Conservation (phyloP, 2,888 invertebrate genomes). For the Coremacera marginata region DNA sequence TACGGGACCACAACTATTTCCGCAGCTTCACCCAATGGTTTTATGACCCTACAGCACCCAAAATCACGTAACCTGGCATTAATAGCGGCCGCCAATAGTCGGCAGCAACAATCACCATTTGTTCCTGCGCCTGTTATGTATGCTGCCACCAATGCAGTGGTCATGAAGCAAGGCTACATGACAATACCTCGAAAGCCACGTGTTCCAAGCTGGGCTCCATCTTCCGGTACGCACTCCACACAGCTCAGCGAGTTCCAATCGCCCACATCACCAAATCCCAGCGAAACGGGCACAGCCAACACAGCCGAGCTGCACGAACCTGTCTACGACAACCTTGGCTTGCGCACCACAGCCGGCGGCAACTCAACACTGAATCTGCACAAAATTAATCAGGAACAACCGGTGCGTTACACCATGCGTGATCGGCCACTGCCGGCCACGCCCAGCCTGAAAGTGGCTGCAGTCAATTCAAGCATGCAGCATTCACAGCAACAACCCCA, state of each 20-base stretch:
- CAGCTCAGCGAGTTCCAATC: conserved; percentile 52
- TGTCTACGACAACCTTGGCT: conserved; percentile 87
- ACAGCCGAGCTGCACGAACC: conserved; percentile 77
- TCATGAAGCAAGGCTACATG: conserved; percentile 82
- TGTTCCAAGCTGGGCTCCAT: conserved; percentile 85
- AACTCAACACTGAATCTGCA: conserved; percentile 84
- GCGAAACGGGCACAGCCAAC: conserved; percentile 67
- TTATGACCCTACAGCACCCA: conserved; percentile 86
- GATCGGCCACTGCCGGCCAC: conserved; percentile 77
- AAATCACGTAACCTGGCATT: conserved; percentile 68
- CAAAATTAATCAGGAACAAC: conserved; percentile 70
- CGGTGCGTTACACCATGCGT: conserved; percentile 73
- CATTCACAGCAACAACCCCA: conserved; percentile 63
- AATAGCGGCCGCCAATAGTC: conserved; percentile 63
- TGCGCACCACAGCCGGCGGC: conserved; percentile 88
- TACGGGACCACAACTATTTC: conserved; percentile 74
- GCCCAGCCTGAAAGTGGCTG: conserved; percentile 67
- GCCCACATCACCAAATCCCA: conserved; percentile 67
- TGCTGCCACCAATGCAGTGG: conserved; percentile 68
- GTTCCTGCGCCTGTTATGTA: conserved; percentile 78
- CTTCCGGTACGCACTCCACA: conserved; percentile 61
- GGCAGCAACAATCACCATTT: conserved; percentile 81
- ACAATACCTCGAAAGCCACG: conserved; percentile 88
- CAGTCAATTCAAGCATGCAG: conserved; percentile 51
- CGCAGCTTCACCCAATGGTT: conserved; percentile 72